Conservation (phyloP, 1,140 invertebrate genomes). For the Himalopsyche phryganea region DNA sequence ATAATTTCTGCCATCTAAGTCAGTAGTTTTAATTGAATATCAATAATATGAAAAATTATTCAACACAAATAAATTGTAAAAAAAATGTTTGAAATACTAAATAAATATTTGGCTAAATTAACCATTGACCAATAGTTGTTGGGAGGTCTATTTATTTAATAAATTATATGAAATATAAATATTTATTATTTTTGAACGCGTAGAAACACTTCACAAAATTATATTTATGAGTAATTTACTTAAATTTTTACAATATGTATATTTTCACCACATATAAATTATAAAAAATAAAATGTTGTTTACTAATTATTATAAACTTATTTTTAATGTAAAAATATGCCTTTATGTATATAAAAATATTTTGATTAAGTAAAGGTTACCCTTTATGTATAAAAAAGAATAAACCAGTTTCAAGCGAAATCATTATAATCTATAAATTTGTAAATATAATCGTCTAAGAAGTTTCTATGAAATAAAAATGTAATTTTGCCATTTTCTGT, state of each 20-base stretch:
- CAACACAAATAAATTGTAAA: too few relatives aligned
- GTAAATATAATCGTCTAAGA: too few relatives aligned
- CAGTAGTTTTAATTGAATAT: not conserved
- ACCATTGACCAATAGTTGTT: not conserved
- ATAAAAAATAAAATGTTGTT: not conserved
- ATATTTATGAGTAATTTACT: constrained; percentile 1
- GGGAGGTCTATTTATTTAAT: not conserved
- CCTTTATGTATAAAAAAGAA: not conserved
- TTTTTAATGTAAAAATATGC: not conserved
- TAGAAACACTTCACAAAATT: not conserved
- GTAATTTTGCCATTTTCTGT: too few relatives aligned
- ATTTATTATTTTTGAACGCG: not conserved
- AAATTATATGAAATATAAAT: not conserved
- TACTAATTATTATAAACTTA: not conserved
- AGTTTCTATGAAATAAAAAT: too few relatives aligned
- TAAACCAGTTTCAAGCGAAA: too few relatives aligned
- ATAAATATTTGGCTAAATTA: not conserved
- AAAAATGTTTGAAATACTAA: too few relatives aligned
- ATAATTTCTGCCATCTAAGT: not conserved
- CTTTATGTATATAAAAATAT: not conserved
- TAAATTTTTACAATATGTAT: not conserved
- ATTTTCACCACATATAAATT: too few relatives aligned
- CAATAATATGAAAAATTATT: too few relatives aligned
- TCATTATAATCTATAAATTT: too few relatives aligned
- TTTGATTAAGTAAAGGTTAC: constrained; percentile 1